Conservation (phyloP, 2,888 invertebrate species). For the Artemia sinica region DNA sequence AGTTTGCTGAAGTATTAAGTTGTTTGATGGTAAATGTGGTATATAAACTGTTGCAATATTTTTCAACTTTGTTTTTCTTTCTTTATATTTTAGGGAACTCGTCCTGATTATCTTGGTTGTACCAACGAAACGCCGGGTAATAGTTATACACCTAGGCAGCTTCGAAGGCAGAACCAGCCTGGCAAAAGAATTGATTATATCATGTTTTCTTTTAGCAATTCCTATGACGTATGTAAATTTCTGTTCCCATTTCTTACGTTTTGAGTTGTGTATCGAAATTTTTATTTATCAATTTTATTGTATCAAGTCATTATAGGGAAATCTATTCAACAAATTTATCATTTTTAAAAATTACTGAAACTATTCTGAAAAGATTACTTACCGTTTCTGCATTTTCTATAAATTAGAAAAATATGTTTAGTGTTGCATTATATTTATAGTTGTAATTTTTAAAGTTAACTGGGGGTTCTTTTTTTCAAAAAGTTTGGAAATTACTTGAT, state of each 20-base stretch:
- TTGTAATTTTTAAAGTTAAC: too few species aligned
- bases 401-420: too few species aligned
- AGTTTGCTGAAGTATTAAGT: background rate
- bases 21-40: background rate
- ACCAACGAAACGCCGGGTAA: constrained; percentile 67
- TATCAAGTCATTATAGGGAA: too few species aligned
- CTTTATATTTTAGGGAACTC: background rate
- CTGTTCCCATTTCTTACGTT: background rate
- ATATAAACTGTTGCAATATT: constrained; percentile 16
- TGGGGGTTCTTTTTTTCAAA: too few species aligned
- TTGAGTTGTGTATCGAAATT: too few species aligned
- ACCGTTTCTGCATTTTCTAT: too few species aligned
- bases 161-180: constrained; percentile 40
- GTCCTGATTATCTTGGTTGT: constrained; percentile 35
- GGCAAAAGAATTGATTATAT: constrained; percentile 90
- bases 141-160: constrained; percentile 49
- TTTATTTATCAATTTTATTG: too few species aligned
- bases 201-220: constrained; percentile 40
- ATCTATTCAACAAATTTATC: too few species aligned
- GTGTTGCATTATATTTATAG: too few species aligned
- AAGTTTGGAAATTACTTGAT: too few species aligned
- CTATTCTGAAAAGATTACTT: too few species aligned
- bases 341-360: too few species aligned
- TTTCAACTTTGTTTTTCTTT: constrained; percentile 12
- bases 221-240: background rate